Conservation (phyloP, 1,140 invertebrate genomes). For the Berghia stephanieae region DNA sequence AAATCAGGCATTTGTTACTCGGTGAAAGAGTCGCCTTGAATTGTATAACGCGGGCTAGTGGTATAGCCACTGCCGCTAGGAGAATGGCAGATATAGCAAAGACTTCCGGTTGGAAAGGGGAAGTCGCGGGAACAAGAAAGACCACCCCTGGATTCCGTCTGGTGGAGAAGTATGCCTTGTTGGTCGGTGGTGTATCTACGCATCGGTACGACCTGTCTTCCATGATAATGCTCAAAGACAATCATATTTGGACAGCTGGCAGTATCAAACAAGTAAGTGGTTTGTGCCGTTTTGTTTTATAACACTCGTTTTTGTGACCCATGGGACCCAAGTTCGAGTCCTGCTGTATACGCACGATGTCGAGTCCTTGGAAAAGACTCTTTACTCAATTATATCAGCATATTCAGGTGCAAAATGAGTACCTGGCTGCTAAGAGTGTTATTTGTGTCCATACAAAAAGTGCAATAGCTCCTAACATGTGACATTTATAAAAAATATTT, state of each 20-base stretch:
- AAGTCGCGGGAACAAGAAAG: conserved; percentile 68
- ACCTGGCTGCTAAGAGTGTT: too few species aligned
- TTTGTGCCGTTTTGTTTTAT: background rate
- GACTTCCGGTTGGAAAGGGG: conserved; percentile 59
- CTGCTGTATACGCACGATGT: too few species aligned
- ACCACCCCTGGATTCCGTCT: conserved; percentile 70
- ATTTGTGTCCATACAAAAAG: too few species aligned
- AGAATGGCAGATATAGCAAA: conserved; percentile 45
- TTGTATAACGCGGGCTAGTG: conserved; percentile 65
- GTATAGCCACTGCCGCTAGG: conserved; percentile 65
- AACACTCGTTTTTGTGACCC: too few species aligned
- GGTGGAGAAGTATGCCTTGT: conserved; percentile 69
- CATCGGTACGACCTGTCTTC: conserved; percentile 69
- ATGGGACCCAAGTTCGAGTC: too few species aligned
- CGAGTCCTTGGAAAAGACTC: too few species aligned
- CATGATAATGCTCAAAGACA: conserved; percentile 71
- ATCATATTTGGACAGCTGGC: conserved; percentile 68
- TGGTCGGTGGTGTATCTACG: conserved; percentile 66
- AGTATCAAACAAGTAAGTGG: conserved; percentile 62
- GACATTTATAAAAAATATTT: too few species aligned
- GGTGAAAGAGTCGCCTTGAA: conserved; percentile 68
- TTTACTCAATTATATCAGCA: too few species aligned
- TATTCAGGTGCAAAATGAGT: too few species aligned
- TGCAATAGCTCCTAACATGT: too few species aligned
- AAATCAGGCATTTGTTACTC: conserved; percentile 64